A percentile compares a stretch with the other conserved stretches of the same genome.
Conservation (phyloP, 2,797 vertebrate species). For the Phrynocephalus forsythii region DNA sequence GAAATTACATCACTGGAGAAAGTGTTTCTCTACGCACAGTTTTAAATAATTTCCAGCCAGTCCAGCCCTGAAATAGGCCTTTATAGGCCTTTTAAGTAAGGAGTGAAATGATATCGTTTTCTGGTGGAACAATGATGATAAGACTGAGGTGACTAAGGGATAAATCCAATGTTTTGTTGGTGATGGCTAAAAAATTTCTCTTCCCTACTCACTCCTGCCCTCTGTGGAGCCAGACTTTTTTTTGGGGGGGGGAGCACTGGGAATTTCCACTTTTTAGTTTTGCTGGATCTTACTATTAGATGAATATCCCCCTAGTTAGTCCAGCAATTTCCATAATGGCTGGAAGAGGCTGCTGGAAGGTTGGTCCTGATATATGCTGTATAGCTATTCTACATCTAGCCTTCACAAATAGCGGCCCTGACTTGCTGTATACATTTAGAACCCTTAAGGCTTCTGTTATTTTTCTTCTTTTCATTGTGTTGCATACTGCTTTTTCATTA, state of each 20-base stretch:
- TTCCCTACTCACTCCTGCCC: not conserved
- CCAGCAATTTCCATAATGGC: not conserved
- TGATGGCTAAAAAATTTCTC: not conserved
- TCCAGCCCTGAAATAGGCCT: conserved; percentile 43
- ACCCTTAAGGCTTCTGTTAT: not conserved
- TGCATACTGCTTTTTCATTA: not conserved
- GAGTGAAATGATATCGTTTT: conserved; percentile 1
- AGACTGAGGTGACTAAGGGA: not conserved
- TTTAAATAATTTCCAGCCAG: conserved; percentile 54
- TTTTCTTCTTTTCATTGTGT: not conserved
- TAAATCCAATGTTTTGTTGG: not conserved
- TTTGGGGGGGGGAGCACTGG: not conserved
- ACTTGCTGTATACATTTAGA: not conserved
- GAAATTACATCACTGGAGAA: not conserved
- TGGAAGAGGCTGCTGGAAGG: conserved; percentile 10
- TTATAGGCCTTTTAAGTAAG: conserved; percentile 21
- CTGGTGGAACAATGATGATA: not conserved
- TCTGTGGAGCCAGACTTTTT: not conserved
- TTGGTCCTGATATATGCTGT: not conserved
- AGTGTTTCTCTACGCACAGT: conserved; percentile 39
- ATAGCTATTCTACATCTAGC: not conserved
- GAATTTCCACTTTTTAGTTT: not conserved
- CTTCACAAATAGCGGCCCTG: conserved; percentile 9
- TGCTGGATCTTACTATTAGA: not conserved
- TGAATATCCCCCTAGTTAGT: rapidly evolving